Evolutionary conservation across 2,113 vertebrate species (phyloP).

Genomic region (Narcine bancroftii): DNA sequence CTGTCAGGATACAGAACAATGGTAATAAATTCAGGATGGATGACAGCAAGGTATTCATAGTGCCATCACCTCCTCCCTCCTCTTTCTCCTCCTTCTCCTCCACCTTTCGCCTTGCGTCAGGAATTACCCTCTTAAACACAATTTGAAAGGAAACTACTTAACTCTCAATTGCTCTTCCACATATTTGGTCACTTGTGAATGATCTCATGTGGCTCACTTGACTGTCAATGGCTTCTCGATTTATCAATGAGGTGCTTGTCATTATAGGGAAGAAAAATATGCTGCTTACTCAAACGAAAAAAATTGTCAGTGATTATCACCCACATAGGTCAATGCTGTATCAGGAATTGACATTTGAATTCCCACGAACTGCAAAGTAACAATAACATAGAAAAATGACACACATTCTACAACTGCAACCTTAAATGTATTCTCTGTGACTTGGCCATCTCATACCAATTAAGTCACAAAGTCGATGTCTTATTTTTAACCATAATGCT

Average conservation of each 20-base stretch:
- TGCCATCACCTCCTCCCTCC: background rate
- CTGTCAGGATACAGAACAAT: background rate
- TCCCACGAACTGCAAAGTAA: background rate
- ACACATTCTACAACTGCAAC: background rate
- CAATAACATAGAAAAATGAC: background rate
- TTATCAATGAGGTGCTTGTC: background rate
- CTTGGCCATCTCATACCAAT: background rate
- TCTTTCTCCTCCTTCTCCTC: background rate
- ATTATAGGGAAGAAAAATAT: background rate
- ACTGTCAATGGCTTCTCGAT: background rate
- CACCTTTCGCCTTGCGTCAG: background rate
- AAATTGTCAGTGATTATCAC: background rate
- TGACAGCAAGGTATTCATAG: slow-evolving; percentile 3
- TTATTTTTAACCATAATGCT: background rate
- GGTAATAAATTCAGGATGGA: background rate
- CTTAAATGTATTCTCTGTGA: background rate
- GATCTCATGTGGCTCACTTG: background rate
- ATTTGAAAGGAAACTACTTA: background rate
- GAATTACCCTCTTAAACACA: slow-evolving; percentile 7
- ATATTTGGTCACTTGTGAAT: background rate
- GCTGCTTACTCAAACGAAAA: background rate
- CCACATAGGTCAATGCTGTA: background rate
- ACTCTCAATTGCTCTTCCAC: background rate
- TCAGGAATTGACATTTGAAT: background rate
- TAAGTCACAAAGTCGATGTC: background rate